Conservation (phyloP, 1,140 invertebrate species). For the Drosophila murphyi region DNA sequence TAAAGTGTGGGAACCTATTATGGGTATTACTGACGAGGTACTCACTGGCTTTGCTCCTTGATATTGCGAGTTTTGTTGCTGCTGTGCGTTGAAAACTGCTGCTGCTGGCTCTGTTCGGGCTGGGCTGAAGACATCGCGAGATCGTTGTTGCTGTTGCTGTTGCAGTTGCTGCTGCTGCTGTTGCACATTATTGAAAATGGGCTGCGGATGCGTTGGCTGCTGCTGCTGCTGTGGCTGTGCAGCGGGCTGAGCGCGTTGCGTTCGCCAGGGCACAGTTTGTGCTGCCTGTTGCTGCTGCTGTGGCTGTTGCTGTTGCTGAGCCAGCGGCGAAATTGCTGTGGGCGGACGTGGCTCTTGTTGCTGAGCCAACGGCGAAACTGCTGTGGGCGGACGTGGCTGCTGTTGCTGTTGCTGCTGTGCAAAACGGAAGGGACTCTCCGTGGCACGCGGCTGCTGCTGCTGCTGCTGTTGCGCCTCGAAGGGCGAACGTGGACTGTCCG, state of each 20-base stretch:
- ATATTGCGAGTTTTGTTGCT: constrained; percentile 64
- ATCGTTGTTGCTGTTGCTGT: constrained; percentile 61
- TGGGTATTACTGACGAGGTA: constrained; percentile 5
- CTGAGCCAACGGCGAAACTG: constrained; percentile 58
- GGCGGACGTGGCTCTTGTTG: constrained; percentile 45
- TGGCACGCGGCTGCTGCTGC: constrained; percentile 46
- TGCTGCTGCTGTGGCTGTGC: constrained; percentile 47
- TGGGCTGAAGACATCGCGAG: constrained; percentile 53
- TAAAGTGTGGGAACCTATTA: constrained; percentile 23
- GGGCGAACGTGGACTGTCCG: constrained; percentile 69
- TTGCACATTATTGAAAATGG: constrained; percentile 78
- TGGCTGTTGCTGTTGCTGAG: constrained; percentile 55
- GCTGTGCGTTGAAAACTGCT: constrained; percentile 44
- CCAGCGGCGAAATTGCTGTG: constrained; percentile 42
- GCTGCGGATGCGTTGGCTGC: constrained; percentile 62
- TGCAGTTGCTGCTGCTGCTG: constrained; percentile 56
- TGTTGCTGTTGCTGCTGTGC: constrained; percentile 69
- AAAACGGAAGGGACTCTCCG: constrained; percentile 73
- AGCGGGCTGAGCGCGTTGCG: constrained; percentile 56
- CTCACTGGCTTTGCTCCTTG: constrained; percentile 74
- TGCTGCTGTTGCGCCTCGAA: constrained; percentile 52
- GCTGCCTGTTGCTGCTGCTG: constrained; percentile 44
- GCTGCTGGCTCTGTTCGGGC: constrained; percentile 36
- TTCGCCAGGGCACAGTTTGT: constrained; percentile 75
- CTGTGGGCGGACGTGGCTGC: constrained; percentile 33